phyloP scores from a whole-genome alignment of 2,797 vertebrate species.

The Tadarida brasiliensis region DNA sequence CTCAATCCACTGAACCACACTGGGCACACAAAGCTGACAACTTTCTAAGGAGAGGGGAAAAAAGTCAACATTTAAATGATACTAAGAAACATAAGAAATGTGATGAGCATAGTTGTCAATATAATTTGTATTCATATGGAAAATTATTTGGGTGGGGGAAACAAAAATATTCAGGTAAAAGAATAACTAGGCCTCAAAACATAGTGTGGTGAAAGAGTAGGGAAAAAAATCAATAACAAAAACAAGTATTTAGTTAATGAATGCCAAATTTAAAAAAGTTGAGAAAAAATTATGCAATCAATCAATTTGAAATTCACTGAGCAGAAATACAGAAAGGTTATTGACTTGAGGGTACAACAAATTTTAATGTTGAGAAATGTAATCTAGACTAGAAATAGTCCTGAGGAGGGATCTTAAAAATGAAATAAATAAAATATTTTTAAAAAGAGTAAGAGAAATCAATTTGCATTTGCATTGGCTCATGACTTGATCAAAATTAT shows the following conservation, averaged over 20 bases:
- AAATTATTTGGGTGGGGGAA: not conserved
- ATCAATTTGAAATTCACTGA: not conserved
- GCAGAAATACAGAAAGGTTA: not conserved
- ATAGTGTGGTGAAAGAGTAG: not conserved
- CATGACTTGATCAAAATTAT: not conserved
- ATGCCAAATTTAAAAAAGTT: not conserved
- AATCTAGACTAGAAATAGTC: not conserved
- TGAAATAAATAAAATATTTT: slow-evolving; percentile 4
- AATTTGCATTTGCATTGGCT: not conserved
- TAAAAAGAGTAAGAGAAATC: not conserved
- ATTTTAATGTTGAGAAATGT: slow-evolving; percentile 2
- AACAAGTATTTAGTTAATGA: not conserved
- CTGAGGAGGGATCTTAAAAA: not conserved
- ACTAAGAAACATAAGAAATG: slow-evolving; percentile 10
- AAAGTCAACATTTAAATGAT: slow-evolving; percentile 5
- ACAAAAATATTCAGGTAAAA: not conserved
- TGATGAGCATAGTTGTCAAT: not conserved
- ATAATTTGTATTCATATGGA: not conserved
- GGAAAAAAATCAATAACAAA: not conserved
- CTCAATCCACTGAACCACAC: no score
- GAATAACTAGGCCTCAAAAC: not conserved
- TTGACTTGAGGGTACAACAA: not conserved
- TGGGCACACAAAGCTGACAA: not conserved
- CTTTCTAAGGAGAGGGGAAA: not conserved
- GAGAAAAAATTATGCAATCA: not conserved